These are phyloP conservation scores for Oreortyx pictus DNA, from an alignment of 2,797 vertebrate genomes.

Conservation along the genomic window DNA sequence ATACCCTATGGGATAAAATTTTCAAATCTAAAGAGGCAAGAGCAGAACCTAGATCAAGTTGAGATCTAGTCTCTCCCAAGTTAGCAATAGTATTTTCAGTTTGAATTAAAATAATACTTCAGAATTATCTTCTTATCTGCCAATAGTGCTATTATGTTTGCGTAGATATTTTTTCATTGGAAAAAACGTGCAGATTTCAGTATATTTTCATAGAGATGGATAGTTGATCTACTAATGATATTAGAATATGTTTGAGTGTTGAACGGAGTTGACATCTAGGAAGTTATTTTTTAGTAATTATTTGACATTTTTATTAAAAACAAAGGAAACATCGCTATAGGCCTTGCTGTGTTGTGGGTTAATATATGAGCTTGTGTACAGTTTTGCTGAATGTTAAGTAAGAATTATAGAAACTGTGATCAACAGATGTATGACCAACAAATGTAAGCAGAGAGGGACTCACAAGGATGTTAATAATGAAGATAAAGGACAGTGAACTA, in stretches of 20 bases:
- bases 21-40: neutral
- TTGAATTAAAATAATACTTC: neutral
- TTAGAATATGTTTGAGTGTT: neutral
- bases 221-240: neutral
- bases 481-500: neutral
- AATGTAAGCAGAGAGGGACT: neutral
- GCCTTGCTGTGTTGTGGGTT: neutral
- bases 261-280: neutral
- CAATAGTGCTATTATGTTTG: neutral
- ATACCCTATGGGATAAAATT: neutral
- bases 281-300: neutral
- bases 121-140: neutral
- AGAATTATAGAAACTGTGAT: neutral
- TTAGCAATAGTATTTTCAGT: neutral
- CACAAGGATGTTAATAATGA: neutral
- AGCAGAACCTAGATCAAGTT: neutral
- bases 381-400: neutral
- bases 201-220: neutral
- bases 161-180: neutral
- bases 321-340: neutral
- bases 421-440: neutral
- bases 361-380: neutral
- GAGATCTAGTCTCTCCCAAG: neutral
- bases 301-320: neutral
- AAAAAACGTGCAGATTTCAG: neutral